phyloP scores from a whole-genome alignment of 2,797 vertebrate species.

The Myotis planiceps region DNA sequence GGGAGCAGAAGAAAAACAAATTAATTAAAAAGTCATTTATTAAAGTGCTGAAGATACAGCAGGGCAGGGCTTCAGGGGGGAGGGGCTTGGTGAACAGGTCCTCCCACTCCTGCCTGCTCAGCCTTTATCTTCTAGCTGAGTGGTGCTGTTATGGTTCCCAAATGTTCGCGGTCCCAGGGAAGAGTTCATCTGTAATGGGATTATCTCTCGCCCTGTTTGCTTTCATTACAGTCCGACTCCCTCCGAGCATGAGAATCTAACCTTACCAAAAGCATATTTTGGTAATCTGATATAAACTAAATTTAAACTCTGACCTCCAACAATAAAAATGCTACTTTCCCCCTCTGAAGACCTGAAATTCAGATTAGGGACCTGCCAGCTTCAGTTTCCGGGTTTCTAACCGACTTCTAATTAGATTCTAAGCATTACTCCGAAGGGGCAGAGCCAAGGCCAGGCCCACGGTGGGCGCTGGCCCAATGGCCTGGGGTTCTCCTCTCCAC shows the following conservation, averaged over 20 bases:
- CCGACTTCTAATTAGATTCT: conserved; percentile 81
- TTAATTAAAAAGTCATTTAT: not conserved
- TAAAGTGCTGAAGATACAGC: not conserved
- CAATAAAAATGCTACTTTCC: conserved; percentile 87
- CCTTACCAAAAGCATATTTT: conserved; percentile 88
- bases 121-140: conserved; percentile 75
- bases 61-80: not conserved
- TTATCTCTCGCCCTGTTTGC: conserved; percentile 89
- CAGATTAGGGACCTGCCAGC: conserved; percentile 84
- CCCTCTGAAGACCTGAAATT: conserved; percentile 80
- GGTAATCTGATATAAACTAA: conserved; percentile 90
- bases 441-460: not conserved
- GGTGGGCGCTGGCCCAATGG: not conserved
- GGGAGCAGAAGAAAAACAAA: not conserved
- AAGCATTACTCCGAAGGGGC: conserved; percentile 55
- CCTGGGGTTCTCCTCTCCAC: not conserved
- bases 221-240: conserved; percentile 87
- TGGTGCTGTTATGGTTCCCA: conserved; percentile 85
- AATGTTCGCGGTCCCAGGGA: conserved; percentile 86
- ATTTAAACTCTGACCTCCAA: conserved; percentile 88
- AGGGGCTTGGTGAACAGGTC: not conserved
- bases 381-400: conserved; percentile 85
- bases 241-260: conserved; percentile 89
- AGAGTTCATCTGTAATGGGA: conserved; percentile 90
- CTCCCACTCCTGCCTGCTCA: not conserved